phyloP scores from a whole-genome alignment of 2,797 vertebrate genomes.

The Lepus oiostolus region DNA sequence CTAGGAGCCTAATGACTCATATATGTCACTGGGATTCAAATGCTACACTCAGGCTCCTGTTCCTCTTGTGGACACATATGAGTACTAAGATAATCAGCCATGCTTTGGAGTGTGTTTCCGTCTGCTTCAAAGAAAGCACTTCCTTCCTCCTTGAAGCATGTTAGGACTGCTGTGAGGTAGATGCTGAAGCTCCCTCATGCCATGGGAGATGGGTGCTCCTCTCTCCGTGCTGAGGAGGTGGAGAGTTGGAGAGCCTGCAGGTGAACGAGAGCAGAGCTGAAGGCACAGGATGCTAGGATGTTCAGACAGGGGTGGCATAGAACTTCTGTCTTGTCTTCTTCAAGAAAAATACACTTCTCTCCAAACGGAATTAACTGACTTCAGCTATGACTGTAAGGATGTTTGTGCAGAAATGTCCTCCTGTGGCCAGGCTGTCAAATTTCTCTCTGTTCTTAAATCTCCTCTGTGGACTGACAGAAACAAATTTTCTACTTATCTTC shows the following conservation, averaged over 20 bases:
- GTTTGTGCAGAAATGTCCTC: constrained; percentile 32
- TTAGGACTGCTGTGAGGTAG: background rate
- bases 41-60: background rate
- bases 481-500: constrained; percentile 38
- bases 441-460: constrained; percentile 46
- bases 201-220: too few species aligned
- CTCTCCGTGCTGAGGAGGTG: background rate
- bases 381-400: constrained; percentile 34
- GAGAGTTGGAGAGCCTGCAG: background rate
- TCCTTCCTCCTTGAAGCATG: constrained; percentile 2
- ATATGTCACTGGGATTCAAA: constrained; percentile 49
- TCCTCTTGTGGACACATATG: constrained; percentile 40
- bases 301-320: background rate
- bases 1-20: constrained; percentile 54
- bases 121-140: constrained; percentile 49
- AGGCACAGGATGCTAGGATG: background rate
- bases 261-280: background rate
- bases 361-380: constrained; percentile 24
- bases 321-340: constrained; percentile 33
- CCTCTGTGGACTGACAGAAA: constrained; percentile 3
- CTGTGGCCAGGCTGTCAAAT: background rate
- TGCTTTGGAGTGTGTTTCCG: constrained; percentile 37
- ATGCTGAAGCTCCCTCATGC: background rate
- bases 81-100: constrained; percentile 52
- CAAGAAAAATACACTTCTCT: constrained; percentile 42